Percentiles rank a stretch among this genome's conserved stretches.
phyloP scores from a whole-genome alignment of 2,797 vertebrate species.

The Anguilla pacifica region DNA sequence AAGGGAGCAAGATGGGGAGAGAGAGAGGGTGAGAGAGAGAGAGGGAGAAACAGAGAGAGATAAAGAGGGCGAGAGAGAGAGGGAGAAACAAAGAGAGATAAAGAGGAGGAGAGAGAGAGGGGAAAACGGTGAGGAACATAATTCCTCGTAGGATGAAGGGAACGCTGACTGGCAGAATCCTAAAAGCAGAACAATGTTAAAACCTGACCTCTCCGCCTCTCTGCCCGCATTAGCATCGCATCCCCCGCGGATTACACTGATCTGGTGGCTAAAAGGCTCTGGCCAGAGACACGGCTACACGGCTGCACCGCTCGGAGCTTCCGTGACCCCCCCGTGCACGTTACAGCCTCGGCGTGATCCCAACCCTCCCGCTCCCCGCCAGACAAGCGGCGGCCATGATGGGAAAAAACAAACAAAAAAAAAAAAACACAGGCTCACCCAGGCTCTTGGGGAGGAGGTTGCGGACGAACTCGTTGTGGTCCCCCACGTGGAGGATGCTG shows the following conservation, averaged over 20 bases:
- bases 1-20: too few relatives aligned
- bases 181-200: neutral
- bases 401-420: too few relatives aligned
- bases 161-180: neutral
- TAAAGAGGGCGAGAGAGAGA: neutral
- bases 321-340: neutral
- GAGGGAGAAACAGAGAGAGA: too few relatives aligned
- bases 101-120: neutral
- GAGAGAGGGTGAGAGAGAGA: too few relatives aligned
- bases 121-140: neutral
- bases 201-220: neutral
- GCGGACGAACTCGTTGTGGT: constrained; percentile 93
- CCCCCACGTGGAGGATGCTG: constrained; percentile 93
- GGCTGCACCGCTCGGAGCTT: neutral
- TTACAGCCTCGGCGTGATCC: neutral
- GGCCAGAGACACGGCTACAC: neutral
- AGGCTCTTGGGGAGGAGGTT: constrained; percentile 93
- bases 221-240: neutral
- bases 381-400: neutral
- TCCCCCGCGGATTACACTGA: neutral
- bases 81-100: constrained; percentile 9
- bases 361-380: neutral
- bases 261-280: neutral
- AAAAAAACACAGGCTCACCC: constrained; percentile 67
- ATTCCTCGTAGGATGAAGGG: neutral